phyloP scores from a whole-genome alignment of 2,113 vertebrate species.

The Malaclemys terrapin region DNA sequence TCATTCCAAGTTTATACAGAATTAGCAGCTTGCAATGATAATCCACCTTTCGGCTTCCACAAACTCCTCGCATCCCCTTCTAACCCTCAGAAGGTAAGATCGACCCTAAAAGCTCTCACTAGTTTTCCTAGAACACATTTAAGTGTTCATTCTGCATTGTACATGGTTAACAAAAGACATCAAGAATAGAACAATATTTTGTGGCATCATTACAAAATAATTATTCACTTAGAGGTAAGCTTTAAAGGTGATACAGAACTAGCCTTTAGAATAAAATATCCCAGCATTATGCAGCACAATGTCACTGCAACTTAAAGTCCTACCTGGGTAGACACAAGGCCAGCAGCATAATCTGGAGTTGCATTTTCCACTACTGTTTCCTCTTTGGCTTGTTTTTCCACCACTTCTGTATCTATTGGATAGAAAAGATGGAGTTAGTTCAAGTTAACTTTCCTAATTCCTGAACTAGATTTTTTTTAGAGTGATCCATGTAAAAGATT shows the following conservation, averaged over 20 bases:
- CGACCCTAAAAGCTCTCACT: neutral
- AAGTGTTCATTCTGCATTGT: neutral
- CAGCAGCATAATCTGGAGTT: slow-evolving; percentile 97
- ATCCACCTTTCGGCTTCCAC: neutral
- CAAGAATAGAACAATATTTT: neutral
- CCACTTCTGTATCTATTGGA: slow-evolving; percentile 88
- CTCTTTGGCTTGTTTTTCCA: slow-evolving; percentile 94
- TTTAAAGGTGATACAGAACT: neutral
- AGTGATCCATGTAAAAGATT: neutral
- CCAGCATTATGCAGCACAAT: neutral
- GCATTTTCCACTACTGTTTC: slow-evolving; percentile 94
- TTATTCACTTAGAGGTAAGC: neutral
- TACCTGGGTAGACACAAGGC: slow-evolving; percentile 97
- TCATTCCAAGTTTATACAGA: neutral
- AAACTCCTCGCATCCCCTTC: neutral
- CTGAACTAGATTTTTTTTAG: neutral
- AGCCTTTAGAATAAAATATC: neutral
- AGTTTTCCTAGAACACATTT: neutral
- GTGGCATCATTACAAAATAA: neutral
- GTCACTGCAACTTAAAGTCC: neutral
- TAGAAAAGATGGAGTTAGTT: neutral
- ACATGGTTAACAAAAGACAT: neutral
- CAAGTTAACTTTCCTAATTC: neutral
- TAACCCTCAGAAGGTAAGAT: neutral
- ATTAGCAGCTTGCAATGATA: neutral